Conservation (phyloP, 2,113 vertebrate genomes). For the Xenopus laevis region DNA sequence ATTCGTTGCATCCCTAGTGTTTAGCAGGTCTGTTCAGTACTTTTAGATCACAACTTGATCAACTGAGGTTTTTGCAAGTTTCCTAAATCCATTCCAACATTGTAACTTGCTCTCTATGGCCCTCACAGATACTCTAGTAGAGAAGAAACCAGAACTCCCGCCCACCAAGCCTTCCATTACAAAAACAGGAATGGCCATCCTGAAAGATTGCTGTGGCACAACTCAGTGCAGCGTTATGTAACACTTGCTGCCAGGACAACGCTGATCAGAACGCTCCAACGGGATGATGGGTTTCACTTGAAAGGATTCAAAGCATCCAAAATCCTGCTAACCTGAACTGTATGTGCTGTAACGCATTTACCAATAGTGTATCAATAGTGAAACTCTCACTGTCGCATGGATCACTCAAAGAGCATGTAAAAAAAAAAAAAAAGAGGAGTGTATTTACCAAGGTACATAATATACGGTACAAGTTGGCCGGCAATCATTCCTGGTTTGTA, state of each 20-base stretch:
- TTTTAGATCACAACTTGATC: no score
- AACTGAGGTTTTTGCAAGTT: no score
- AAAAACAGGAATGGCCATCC: constrained; percentile 85
- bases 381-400: constrained; percentile 71
- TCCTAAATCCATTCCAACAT: no score
- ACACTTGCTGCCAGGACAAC: constrained; percentile 46
- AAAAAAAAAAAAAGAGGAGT: constrained; percentile 61
- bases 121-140: constrained; percentile 72
- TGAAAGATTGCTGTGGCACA: constrained; percentile 95
- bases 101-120: not conserved
- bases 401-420: constrained; percentile 71
- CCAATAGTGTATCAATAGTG: constrained; percentile 56
- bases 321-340: constrained; percentile 49
- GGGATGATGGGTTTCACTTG: constrained; percentile 13
- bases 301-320: constrained; percentile 54
- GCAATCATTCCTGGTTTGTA: constrained; percentile 57
- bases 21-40: no score
- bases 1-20: no score
- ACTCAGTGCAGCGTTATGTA: constrained; percentile 92
- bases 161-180: constrained; percentile 86
- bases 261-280: not conserved
- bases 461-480: constrained; percentile 49
- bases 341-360: constrained; percentile 50
- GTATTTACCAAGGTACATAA: constrained; percentile 51
- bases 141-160: constrained; percentile 83